These are phyloP conservation scores for Spodoptera littoralis DNA, from an alignment of 2,888 invertebrate genomes.

Conservation along the genomic window DNA sequence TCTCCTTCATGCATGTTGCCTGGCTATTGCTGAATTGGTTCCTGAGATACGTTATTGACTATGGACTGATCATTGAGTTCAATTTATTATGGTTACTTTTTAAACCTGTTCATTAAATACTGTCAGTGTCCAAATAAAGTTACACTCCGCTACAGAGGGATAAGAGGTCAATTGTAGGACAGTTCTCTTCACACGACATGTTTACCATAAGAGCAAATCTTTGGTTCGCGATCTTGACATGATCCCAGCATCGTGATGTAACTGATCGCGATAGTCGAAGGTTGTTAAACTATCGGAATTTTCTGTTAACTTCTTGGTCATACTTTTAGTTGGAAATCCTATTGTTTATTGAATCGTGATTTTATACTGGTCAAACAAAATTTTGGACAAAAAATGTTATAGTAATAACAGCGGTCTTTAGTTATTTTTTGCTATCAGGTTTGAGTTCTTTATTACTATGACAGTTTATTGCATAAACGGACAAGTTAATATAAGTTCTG, in stretches of 20 bases:
- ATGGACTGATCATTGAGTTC: too few relatives aligned
- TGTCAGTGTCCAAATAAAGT: conserved; percentile 23
- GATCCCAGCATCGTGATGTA: conserved; percentile 77
- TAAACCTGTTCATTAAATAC: neutral
- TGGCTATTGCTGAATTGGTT: too few relatives aligned
- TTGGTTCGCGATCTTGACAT: conserved; percentile 78
- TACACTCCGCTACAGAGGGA: conserved; percentile 61
- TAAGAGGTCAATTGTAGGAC: conserved; percentile 57
- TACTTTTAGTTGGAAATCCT: conserved; percentile 12
- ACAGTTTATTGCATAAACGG: conserved; percentile 2
- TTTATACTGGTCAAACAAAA: conserved; percentile 4
- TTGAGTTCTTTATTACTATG: too few relatives aligned
- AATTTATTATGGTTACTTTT: neutral
- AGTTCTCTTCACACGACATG: conserved; percentile 65
- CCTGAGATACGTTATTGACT: too few relatives aligned
- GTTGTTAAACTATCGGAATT: conserved; percentile 60
- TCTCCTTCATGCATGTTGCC: too few relatives aligned
- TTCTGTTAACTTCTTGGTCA: conserved; percentile 53
- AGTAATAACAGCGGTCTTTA: too few relatives aligned
- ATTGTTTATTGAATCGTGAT: conserved; percentile 3
- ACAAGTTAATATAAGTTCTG: conserved; percentile 18
- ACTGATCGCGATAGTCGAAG: conserved; percentile 64
- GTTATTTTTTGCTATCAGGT: too few relatives aligned
- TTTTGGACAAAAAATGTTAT: neutral
- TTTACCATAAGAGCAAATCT: conserved; percentile 78